These are phyloP conservation scores for Campopleginae sp. DNA, from an alignment of 2,888 invertebrate genomes.

Conservation along the genomic window DNA sequence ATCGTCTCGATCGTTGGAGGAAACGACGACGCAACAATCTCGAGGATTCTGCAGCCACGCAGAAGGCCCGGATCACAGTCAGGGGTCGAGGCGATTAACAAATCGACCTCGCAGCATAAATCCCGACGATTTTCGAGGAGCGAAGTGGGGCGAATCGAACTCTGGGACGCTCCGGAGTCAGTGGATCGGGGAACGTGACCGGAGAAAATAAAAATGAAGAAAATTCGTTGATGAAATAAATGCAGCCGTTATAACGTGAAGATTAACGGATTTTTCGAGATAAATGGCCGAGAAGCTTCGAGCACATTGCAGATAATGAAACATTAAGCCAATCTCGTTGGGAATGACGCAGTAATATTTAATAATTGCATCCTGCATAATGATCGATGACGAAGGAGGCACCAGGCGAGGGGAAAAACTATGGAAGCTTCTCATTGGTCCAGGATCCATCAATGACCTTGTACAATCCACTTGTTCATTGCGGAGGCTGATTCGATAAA, in stretches of 20 bases:
- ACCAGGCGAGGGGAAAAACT: neutral
- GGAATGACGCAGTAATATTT: neutral
- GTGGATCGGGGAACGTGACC: neutral
- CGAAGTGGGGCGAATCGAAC: no score
- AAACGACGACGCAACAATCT: neutral
- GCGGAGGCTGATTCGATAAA: conserved; percentile 16
- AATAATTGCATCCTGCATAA: neutral
- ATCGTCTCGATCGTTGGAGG: no score
- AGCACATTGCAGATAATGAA: neutral
- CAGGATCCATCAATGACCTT: conserved; percentile 22
- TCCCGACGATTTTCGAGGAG: conserved; percentile 6
- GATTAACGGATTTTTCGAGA: neutral
- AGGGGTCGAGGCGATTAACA: conserved; percentile 39
- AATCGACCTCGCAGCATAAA: conserved; percentile 26
- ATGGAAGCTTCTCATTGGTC: conserved; percentile 13
- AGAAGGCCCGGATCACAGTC: conserved; percentile 18
- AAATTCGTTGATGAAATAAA: neutral
- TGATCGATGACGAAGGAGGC: neutral
- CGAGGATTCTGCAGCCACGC: conserved; percentile 30
- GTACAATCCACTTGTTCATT: conserved; percentile 47
- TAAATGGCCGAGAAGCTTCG: neutral
- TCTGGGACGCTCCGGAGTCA: no score
- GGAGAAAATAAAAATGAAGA: neutral
- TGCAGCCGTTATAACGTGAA: neutral
- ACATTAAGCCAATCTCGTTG: neutral